Percentiles rank a stretch among this genome's conserved stretches.
These are phyloP conservation scores for Arge pagana DNA, from an alignment of 2,888 invertebrate genomes.

Conservation along the genomic window DNA sequence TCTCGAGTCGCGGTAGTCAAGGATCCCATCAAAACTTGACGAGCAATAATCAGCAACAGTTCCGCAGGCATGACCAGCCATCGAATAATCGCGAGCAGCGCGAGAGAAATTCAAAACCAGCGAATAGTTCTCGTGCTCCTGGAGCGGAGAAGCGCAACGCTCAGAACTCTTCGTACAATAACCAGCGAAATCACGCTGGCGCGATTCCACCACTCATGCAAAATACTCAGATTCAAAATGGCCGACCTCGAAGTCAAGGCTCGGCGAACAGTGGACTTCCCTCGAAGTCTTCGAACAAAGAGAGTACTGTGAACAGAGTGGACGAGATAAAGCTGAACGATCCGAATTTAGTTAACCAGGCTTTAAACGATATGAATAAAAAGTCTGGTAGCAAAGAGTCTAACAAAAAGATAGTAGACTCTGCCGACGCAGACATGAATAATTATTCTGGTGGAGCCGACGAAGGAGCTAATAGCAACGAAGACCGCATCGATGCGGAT, in stretches of 20 bases:
- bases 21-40: slow-evolving; percentile 32
- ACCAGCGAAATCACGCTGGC: slow-evolving; percentile 52
- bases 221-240: slow-evolving; percentile 47
- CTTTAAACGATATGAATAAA: slow-evolving; percentile 58
- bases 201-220: slow-evolving; percentile 48
- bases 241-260: slow-evolving; percentile 48
- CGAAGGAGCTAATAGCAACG: slow-evolving; percentile 49
- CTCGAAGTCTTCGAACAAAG: slow-evolving; percentile 48
- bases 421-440: slow-evolving; percentile 63
- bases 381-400: slow-evolving; percentile 49
- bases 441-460: slow-evolving; percentile 60
- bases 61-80: slow-evolving; percentile 42
- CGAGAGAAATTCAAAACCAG: slow-evolving; percentile 45
- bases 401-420: slow-evolving; percentile 57
- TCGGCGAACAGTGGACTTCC: slow-evolving; percentile 47
- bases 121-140: slow-evolving; percentile 43
- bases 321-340: slow-evolving; percentile 64
- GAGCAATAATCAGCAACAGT: slow-evolving; percentile 32
- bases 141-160: slow-evolving; percentile 50
- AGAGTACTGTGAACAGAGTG: slow-evolving; percentile 58
- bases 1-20: slow-evolving; percentile 40
- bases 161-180: slow-evolving; percentile 42
- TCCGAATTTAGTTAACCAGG: slow-evolving; percentile 62
- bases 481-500: slow-evolving; percentile 63
- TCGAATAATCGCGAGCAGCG: slow-evolving; percentile 39